Conservation (phyloP, 2,113 vertebrate species). For the Pachypanchax playfairii region DNA sequence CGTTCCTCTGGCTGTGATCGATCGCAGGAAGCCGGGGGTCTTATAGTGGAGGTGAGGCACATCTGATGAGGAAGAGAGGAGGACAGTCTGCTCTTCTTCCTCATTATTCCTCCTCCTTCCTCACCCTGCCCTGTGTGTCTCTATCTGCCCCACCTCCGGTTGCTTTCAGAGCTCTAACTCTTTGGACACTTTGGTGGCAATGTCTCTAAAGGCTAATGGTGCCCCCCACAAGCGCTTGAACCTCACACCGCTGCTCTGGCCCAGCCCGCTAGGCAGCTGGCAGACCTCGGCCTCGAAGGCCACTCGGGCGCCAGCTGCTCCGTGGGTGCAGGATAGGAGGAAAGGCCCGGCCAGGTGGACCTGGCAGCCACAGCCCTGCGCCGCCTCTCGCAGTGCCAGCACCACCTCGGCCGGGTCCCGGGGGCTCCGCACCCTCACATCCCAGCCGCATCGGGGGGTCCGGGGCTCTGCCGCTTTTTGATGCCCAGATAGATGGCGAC, state of each 20-base stretch:
- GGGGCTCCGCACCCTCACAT: conserved; percentile 86
- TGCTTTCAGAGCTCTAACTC: conserved; percentile 85
- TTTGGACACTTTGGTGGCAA: conserved; percentile 88
- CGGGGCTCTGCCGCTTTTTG: conserved; percentile 85
- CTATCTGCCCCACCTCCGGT: conserved; percentile 74
- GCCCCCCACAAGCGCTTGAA: conserved; percentile 88
- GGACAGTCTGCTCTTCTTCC: conserved; percentile 23
- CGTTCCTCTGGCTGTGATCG: conserved; percentile 50
- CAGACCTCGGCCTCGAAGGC: conserved; percentile 90
- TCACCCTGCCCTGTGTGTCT: conserved; percentile 58
- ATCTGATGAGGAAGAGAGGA: conserved; percentile 22
- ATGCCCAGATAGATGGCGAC: conserved; percentile 97
- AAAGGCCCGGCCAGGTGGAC: conserved; percentile 87
- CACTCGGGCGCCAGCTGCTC: conserved; percentile 84
- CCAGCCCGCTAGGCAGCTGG: conserved; percentile 83
- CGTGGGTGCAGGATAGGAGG: conserved; percentile 89
- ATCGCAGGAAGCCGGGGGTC: conserved; percentile 51
- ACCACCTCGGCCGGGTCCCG: conserved; percentile 85
- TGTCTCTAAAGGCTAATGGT: conserved; percentile 86
- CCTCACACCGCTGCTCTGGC: conserved; percentile 84
- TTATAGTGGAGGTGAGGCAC: conserved; percentile 54
- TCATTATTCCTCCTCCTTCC: conserved; percentile 27
- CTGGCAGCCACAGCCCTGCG: conserved; percentile 84
- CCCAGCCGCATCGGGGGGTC: conserved; percentile 86
- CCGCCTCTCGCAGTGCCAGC: conserved; percentile 85